These are phyloP conservation scores for Botia almorhae DNA, from an alignment of 2,797 vertebrate genomes.

Conservation along the genomic window DNA sequence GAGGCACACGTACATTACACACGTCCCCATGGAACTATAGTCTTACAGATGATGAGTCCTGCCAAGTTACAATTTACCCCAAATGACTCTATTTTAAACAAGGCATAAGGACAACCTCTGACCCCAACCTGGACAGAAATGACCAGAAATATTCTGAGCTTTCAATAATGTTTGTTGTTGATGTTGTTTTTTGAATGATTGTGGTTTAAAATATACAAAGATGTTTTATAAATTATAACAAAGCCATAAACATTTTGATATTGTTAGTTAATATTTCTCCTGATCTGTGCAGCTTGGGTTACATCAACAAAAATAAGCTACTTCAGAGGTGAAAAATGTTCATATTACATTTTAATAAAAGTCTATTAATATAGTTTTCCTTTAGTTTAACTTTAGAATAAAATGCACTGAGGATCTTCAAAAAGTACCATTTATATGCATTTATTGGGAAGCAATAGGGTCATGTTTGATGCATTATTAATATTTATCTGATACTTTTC, in stretches of 20 bases:
- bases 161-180: slow-evolving; percentile 6
- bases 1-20: slow-evolving; percentile 50
- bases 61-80: slow-evolving; percentile 59
- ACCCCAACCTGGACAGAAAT: slow-evolving; percentile 46
- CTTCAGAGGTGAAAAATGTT: no score
- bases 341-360: no score
- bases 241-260: neutral
- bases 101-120: slow-evolving; percentile 51
- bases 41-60: slow-evolving; percentile 55
- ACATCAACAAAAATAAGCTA: no score
- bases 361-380: no score
- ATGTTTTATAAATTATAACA: neutral
- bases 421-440: neutral
- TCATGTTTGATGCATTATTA: neutral
- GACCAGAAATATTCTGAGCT: slow-evolving; percentile 21
- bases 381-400: no score
- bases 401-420: neutral
- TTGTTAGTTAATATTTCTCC: no score
- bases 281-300: no score
- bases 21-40: slow-evolving; percentile 48
- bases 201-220: neutral
- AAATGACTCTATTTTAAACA: slow-evolving; percentile 56
- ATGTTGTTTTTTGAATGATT: neutral
- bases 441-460: neutral
- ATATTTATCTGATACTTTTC: neutral